Evolutionary conservation across 2,797 vertebrate genomes (phyloP).

Genomic region (Eleutherodactylus coqui): DNA sequence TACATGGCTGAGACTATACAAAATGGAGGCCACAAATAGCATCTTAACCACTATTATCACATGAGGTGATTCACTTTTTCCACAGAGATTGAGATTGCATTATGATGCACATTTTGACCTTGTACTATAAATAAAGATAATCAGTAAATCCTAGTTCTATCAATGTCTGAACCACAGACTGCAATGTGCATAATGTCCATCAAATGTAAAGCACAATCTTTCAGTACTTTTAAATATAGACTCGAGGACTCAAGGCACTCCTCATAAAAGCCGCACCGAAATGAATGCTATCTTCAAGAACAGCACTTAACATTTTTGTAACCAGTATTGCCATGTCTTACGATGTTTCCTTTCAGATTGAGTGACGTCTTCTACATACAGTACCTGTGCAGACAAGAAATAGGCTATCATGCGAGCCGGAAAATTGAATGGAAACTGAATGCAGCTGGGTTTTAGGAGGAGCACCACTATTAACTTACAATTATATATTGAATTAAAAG

Average conservation of each 20-base stretch:
- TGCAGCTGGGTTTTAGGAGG: background rate
- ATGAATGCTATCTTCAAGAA: conserved; percentile 31
- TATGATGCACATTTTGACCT: background rate
- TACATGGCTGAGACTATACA: too few species aligned
- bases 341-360: conserved; percentile 1
- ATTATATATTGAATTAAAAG: background rate
- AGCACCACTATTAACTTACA: background rate
- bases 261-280: conserved; percentile 15
- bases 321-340: background rate
- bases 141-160: background rate
- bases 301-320: conserved; percentile 28
- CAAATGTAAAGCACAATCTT: conserved; percentile 23
- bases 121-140: background rate
- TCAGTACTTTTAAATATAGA: conserved; percentile 19
- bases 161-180: background rate
- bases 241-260: background rate
- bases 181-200: conserved; percentile 4
- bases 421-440: background rate
- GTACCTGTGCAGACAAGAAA: conserved; percentile 17
- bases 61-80: too few species aligned
- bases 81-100: background rate
- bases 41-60: too few species aligned
- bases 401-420: background rate
- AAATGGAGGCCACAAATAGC: too few species aligned
- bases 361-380: background rate